Evolutionary conservation across 2,113 vertebrate species (phyloP).

Genomic region (Dromiciops gliroides): DNA sequence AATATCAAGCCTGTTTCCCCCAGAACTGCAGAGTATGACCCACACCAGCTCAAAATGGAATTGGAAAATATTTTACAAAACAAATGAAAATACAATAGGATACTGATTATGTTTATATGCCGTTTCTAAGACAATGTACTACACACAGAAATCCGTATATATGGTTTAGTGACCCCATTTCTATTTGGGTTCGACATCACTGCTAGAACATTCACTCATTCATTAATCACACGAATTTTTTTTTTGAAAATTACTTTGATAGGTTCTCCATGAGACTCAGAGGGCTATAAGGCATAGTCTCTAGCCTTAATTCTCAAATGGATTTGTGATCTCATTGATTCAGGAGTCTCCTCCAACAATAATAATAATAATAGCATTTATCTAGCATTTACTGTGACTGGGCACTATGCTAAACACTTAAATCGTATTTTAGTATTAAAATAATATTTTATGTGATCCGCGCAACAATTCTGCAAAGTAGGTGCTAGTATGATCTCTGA

Average conservation of each 20-base stretch:
- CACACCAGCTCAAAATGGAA: background rate
- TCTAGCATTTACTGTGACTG: background rate
- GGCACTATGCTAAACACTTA: background rate
- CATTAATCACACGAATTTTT: background rate
- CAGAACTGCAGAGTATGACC: no score
- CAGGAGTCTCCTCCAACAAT: background rate
- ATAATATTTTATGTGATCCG: background rate
- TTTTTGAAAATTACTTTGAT: background rate
- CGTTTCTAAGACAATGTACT: background rate
- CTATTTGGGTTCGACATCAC: background rate
- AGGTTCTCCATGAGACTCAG: background rate
- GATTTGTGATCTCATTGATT: background rate
- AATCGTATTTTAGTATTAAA: background rate
- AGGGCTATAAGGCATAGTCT: background rate
- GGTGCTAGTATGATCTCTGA: background rate
- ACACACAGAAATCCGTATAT: background rate
- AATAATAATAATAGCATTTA: background rate
- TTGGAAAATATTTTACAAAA: background rate
- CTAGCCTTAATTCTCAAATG: background rate
- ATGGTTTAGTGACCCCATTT: background rate
- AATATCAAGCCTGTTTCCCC: background rate
- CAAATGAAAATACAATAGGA: background rate
- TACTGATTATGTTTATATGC: background rate
- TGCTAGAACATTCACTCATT: background rate
- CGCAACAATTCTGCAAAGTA: background rate